phyloP scores from a whole-genome alignment of 2,888 invertebrate genomes.

The Morpho helenor region DNA sequence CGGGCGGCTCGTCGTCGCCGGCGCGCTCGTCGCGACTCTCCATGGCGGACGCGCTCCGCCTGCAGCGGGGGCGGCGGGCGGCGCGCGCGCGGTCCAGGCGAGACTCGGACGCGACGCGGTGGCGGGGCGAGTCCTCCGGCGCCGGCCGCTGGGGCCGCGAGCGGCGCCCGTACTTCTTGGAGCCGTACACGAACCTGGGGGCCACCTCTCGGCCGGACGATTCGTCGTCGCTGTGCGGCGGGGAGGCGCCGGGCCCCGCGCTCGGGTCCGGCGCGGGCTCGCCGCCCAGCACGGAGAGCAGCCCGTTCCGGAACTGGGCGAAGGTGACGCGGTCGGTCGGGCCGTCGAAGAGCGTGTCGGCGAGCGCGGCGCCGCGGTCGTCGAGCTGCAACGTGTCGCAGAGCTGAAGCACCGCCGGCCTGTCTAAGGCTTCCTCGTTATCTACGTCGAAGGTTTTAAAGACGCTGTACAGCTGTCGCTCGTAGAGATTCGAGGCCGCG shows the following conservation, averaged over 20 bases:
- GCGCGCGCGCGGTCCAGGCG: slow-evolving; percentile 47
- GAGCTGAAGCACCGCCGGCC: slow-evolving; percentile 82
- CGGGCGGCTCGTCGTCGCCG: slow-evolving; percentile 28
- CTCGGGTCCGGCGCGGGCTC: slow-evolving; percentile 38
- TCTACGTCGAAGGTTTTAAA: slow-evolving; percentile 88
- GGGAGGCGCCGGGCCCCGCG: slow-evolving; percentile 21
- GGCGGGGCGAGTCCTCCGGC: slow-evolving; percentile 35
- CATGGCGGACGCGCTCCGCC: slow-evolving; percentile 55
- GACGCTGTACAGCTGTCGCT: slow-evolving; percentile 88
- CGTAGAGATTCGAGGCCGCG: slow-evolving; percentile 84
- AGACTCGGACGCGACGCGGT: slow-evolving; percentile 54
- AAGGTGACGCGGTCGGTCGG: slow-evolving; percentile 80
- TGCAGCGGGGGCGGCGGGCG: slow-evolving; percentile 44
- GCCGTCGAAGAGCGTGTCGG: slow-evolving; percentile 78
- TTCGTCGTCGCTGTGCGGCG: slow-evolving; percentile 63
- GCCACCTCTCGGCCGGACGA: slow-evolving; percentile 85
- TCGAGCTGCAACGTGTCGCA: slow-evolving; percentile 89
- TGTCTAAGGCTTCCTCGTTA: slow-evolving; percentile 83
- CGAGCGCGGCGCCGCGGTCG: slow-evolving; percentile 82
- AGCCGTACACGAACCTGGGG: slow-evolving; percentile 85
- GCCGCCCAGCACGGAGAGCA: slow-evolving; percentile 84
- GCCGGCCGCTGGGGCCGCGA: slow-evolving; percentile 78
- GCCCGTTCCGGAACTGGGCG: slow-evolving; percentile 86
- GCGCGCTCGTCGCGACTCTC: slow-evolving; percentile 35
- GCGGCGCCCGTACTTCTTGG: slow-evolving; percentile 87